Evolutionary conservation across 2,797 vertebrate species (phyloP), one percentile per base, ranked within the genome.

Genomic region (Gymnoscopelus braueri): DNA sequence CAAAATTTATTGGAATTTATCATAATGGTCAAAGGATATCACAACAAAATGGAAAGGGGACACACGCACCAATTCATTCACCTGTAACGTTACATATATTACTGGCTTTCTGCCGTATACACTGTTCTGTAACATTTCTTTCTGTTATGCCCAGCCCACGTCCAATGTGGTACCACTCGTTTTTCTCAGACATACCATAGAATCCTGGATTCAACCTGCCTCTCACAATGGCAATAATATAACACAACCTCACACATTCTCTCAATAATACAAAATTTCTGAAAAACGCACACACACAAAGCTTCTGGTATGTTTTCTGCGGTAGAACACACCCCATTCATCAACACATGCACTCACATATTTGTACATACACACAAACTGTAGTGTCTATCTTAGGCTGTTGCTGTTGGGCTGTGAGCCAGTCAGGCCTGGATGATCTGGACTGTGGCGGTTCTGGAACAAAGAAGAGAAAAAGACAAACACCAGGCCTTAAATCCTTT

Each of bases 381-480:
- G 19, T 19, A 19, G 19, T 23, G 54, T 84, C 91, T 95, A 98
- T 91, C 97, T 96, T 72, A 98, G 93, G 84, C 95, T 98, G 94
- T 96, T 97, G 89, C 95, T 97, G 94, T 96, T 97, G 84, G 96
- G 95, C 81, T 99, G 97, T 82, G 96, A 97, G 88, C 96, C 93
- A 83, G 96, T 91, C 77, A 97, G 92, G 7, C 96, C 95, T 0
- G 96, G 96, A 76, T 98, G 97, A 84, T 99, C 97, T 0, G 97
- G 97, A 91, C 97, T 98, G 88, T 98, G 97, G 57, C 97, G 96
- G 86, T 95, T 99, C 97, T 99, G 85, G 0, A 0, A 44, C 9
- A 44, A 44, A 44, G 49, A 5, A 7, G 15, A 14, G 65, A 66
- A 58, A 69, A 48, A 56, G 64, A 54, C 11, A 59, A 60, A 23